phyloP scores from a whole-genome alignment of 2,888 invertebrate species.

The Pomacea canaliculata region DNA sequence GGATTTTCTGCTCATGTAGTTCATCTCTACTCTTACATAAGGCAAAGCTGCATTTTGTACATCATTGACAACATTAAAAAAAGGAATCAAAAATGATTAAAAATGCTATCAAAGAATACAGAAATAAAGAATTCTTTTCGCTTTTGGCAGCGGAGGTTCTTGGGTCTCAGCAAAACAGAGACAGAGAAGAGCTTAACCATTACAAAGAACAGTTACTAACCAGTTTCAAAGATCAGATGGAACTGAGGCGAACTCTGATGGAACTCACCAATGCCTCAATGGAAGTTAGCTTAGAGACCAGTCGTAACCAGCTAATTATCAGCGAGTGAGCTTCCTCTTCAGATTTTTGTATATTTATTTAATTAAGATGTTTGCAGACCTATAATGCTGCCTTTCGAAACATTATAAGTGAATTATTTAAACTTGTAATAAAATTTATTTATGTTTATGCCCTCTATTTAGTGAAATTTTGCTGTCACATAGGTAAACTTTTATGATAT shows the following conservation, averaged over 20 bases:
- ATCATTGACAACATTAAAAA: too few relatives aligned
- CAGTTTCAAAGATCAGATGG: slow-evolving; percentile 94
- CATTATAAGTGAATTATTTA: too few relatives aligned
- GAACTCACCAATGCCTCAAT: slow-evolving; percentile 91
- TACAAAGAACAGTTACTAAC: slow-evolving; percentile 88
- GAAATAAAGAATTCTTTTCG: too few relatives aligned
- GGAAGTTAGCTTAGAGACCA: slow-evolving; percentile 88
- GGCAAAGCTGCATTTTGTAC: too few relatives aligned
- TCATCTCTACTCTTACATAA: too few relatives aligned
- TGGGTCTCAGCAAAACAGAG: slow-evolving; percentile 81
- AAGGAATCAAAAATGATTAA: too few relatives aligned
- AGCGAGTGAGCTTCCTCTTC: slow-evolving; percentile 77
- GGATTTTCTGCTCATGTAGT: too few relatives aligned
- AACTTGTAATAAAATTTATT: too few relatives aligned
- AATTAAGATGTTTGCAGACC: neutral
- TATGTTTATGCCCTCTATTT: too few relatives aligned
- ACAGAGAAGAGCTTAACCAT: slow-evolving; percentile 65
- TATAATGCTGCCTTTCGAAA: neutral
- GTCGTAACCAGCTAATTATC: slow-evolving; percentile 88
- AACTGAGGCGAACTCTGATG: slow-evolving; percentile 85
- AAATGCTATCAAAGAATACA: too few relatives aligned
- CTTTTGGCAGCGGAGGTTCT: slow-evolving; percentile 70
- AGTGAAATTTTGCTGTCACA: too few relatives aligned
- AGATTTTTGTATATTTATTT: slow-evolving; percentile 7
- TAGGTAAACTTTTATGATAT: too few relatives aligned